Evolutionary conservation across 2,888 invertebrate genomes (phyloP), one percentile per base, ranked within the genome.

Genomic region (Heliconius charithonia): DNA sequence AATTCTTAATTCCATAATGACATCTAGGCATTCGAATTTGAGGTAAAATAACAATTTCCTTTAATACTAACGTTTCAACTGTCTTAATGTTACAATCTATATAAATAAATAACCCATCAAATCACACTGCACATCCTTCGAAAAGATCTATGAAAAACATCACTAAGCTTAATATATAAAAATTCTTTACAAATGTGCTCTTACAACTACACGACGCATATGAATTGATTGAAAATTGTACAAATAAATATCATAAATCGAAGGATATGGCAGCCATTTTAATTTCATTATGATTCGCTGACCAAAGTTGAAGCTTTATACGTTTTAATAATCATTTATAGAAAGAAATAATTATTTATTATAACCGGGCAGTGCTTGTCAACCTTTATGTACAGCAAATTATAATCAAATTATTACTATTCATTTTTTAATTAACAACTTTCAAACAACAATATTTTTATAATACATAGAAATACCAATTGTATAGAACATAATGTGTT

Each of bases 61-160:
- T 65, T 51, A 65, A 22, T 62, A 69, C 32, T n/a, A 63, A n/a
- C 22, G 22, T 59, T 72, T 59, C 45, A 73, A 59, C 59, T 71
- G 56, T 16, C 70, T 69, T 78, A 76, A 78, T 81, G 85, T 85
- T 82, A 86, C 87, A 89, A 56, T 56, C 56, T 56, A 90, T 41
- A 89, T 91, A 91, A 91, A 90, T 91, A 90, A 87, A 86, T 84
- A 86, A 87, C 87, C 88, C 80, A 80, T 83, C 71, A 65, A 45
- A 75, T 56, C 74, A 73, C 65, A 70, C 78, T 81, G 83, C 83
- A 80, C 69, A 80, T 81, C 80, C 78, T 81, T 80, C 75, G 72
- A 79, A 59, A 76, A 32, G 45, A 32, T 74, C 41, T 75, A 66
- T 71, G 75, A 75, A 37, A 77, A 75, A 75, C 41, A 32, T 63